These are phyloP conservation scores for Pseudotriccus pelzelni DNA, from an alignment of 2,797 vertebrate genomes.

Conservation along the genomic window DNA sequence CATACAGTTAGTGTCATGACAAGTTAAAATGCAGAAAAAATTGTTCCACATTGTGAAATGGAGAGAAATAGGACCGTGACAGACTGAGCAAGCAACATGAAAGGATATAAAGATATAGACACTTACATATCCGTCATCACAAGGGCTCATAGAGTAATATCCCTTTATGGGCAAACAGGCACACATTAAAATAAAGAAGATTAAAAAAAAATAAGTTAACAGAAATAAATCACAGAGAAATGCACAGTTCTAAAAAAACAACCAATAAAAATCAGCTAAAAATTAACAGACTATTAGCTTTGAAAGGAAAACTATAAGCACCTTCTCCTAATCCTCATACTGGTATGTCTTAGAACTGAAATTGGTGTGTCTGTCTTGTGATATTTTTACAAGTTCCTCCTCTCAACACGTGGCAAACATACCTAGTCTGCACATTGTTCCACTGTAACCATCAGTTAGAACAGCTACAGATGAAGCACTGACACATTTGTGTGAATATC, in stretches of 20 bases:
- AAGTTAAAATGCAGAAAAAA: not conserved
- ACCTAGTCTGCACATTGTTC: not conserved
- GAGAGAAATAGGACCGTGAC: constrained; percentile 4
- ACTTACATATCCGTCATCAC: constrained; percentile 97
- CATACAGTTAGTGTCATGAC: not conserved
- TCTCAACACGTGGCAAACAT: not conserved
- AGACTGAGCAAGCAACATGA: constrained; percentile 50
- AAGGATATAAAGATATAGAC: constrained; percentile 73
- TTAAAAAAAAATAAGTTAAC: constrained; percentile 47
- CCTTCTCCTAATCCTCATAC: not conserved
- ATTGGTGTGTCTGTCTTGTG: not conserved
- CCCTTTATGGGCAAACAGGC: constrained; percentile 85
- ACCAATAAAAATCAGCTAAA: not conserved
- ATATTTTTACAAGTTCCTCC: not conserved
- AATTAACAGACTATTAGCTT: not conserved
- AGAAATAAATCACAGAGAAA: constrained; percentile 52
- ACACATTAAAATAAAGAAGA: constrained; percentile 74
- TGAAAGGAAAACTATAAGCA: not conserved
- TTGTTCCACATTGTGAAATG: not conserved
- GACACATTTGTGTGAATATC: not conserved
- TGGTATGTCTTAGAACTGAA: not conserved
- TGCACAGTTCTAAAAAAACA: not conserved
- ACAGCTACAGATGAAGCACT: not conserved
- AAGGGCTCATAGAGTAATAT: constrained; percentile 92
- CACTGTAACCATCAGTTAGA: not conserved